A percentile compares a stretch with the other conserved stretches of the same genome.
Evolutionary conservation across 2,797 vertebrate genomes (phyloP).

Genomic region (Ara ararauna): DNA sequence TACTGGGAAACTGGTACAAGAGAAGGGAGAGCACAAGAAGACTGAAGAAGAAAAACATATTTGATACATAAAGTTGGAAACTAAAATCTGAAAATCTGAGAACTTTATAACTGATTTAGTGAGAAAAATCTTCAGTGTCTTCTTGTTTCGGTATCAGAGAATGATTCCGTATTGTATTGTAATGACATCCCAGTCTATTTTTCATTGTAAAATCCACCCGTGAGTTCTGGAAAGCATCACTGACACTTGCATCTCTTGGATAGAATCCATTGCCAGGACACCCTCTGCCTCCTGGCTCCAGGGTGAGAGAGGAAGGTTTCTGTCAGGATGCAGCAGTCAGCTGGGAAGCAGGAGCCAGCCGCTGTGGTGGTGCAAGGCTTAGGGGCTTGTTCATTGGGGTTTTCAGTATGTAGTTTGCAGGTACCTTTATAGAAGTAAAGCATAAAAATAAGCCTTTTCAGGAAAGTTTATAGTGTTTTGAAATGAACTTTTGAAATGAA

Average conservation of each 20-base stretch:
- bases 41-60: not conserved
- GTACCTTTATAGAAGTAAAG: not conserved
- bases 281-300: not conserved
- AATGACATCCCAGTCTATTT: not conserved
- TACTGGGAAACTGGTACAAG: not conserved
- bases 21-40: not conserved
- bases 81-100: not conserved
- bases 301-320: not conserved
- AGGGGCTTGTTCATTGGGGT: not conserved
- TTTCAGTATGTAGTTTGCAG: not conserved
- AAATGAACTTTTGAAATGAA: not conserved
- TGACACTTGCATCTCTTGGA: conserved; percentile 28
- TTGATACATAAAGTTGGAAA: not conserved
- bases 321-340: not conserved
- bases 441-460: not conserved
- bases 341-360: not conserved
- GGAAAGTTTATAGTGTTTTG: not conserved
- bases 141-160: not conserved
- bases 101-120: not conserved
- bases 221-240: conserved; percentile 7
- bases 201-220: conserved; percentile 3
- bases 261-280: not conserved
- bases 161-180: accelerated
- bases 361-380: not conserved
- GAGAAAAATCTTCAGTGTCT: not conserved